These are phyloP conservation scores for Tursiops truncatus DNA, from an alignment of 2,113 vertebrate genomes.

Conservation along the genomic window DNA sequence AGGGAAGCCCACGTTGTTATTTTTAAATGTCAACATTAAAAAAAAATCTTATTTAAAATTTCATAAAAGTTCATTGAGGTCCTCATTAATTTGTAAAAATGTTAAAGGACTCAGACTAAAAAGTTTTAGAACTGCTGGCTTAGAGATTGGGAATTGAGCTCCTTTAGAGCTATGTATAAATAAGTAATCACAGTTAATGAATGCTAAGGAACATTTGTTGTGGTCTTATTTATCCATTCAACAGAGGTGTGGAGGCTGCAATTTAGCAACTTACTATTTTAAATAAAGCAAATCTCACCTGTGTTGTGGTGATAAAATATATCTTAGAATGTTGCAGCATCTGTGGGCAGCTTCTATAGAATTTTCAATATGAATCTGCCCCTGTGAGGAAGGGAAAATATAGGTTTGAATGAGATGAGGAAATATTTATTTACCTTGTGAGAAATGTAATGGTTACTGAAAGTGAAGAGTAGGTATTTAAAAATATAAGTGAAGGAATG, in stretches of 20 bases:
- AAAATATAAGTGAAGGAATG: slow-evolving; percentile 6
- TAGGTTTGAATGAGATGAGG: background rate
- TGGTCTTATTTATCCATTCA: background rate
- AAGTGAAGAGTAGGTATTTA: background rate
- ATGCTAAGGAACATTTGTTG: background rate
- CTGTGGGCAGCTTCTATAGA: background rate
- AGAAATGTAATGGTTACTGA: slow-evolving; percentile 11
- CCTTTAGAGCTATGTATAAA: background rate
- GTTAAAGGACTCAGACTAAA: background rate
- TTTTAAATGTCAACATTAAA: background rate
- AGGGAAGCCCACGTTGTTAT: background rate
- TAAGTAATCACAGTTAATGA: background rate
- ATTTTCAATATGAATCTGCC: background rate
- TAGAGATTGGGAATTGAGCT: background rate
- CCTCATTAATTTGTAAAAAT: slow-evolving; percentile 28
- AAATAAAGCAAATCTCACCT: background rate
- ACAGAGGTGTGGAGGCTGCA: background rate
- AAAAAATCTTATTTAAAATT: background rate
- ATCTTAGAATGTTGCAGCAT: background rate
- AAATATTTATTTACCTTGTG: background rate
- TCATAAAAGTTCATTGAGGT: background rate
- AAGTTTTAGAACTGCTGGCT: slow-evolving; percentile 7
- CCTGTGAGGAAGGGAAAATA: background rate
- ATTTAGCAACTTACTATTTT: background rate
- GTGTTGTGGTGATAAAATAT: background rate